A percentile compares a stretch with the other conserved stretches of the same genome.
These are phyloP conservation scores for Polyergus mexicanus DNA, from an alignment of 1,140 invertebrate species.

Conservation along the genomic window DNA sequence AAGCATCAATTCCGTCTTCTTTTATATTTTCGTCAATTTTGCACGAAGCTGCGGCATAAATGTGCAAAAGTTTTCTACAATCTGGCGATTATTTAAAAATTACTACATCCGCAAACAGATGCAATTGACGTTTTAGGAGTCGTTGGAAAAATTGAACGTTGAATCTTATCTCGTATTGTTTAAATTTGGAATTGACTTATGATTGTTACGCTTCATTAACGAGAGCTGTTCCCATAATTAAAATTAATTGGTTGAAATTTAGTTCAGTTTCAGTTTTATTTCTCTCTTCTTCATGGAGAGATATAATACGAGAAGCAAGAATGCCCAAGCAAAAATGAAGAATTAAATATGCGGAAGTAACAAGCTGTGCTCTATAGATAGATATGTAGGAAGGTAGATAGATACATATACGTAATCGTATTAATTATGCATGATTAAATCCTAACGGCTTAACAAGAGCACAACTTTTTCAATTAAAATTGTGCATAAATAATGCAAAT, in stretches of 20 bases:
- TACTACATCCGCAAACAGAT: not conserved
- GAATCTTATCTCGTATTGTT: not conserved
- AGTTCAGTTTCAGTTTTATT: not conserved
- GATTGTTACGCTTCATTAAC: not conserved
- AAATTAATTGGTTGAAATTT: constrained; percentile 14
- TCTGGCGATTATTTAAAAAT: not conserved
- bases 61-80: not conserved
- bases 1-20: not conserved
- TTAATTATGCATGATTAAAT: constrained; percentile 57
- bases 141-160: not conserved
- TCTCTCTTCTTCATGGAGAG: not conserved
- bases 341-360: not conserved
- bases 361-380: not conserved
- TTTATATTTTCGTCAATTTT: not conserved
- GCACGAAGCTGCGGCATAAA: not conserved
- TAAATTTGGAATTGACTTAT: not conserved
- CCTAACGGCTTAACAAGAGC: not conserved
- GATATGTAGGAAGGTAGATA: not conserved
- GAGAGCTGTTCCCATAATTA: not conserved
- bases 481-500: not conserved
- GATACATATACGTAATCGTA: not conserved
- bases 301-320: not conserved
- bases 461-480: not conserved
- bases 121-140: not conserved
- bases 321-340: not conserved